Percentiles rank a stretch among this genome's conserved stretches.
Evolutionary conservation across 2,797 vertebrate genomes (phyloP).

Genomic region (Echeneis naucrates): DNA sequence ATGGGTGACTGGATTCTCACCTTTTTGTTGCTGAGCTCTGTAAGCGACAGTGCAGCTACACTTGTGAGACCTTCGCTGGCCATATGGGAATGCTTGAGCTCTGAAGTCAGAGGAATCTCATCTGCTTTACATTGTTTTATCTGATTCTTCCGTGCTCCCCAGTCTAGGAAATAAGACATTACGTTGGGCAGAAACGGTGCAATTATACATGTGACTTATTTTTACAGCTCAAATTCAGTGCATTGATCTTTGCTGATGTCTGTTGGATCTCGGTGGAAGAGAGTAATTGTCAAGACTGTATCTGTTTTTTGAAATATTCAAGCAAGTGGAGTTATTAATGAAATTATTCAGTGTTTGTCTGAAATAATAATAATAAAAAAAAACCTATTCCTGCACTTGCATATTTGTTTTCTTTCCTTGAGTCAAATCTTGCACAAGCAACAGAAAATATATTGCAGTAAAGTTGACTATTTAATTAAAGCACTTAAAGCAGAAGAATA

Average conservation of each 20-base stretch:
- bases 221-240: background rate
- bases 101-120: constrained; percentile 58
- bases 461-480: background rate
- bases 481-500: background rate
- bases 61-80: constrained; percentile 49
- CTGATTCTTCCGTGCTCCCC: constrained; percentile 28
- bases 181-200: constrained; percentile 4
- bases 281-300: background rate
- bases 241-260: constrained; percentile 12
- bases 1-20: constrained; percentile 84
- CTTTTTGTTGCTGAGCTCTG: constrained; percentile 76
- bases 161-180: constrained; percentile 20
- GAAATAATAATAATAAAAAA: too few relatives aligned
- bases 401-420: constrained; percentile 4
- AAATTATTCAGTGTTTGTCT: constrained; percentile 21
- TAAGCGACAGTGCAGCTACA: constrained; percentile 51
- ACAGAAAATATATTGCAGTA: background rate
- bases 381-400: constrained; percentile 1
- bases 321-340: constrained; percentile 39
- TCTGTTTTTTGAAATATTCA: constrained; percentile 47
- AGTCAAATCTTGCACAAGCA: constrained; percentile 5
- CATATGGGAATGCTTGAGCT: constrained; percentile 74
- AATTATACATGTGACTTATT: constrained; percentile 22
- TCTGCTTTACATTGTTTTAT: constrained; percentile 58
- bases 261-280: constrained; percentile 8